Conservation (phyloP, 2,797 vertebrate species). For the Aeoliscus strigatus region DNA sequence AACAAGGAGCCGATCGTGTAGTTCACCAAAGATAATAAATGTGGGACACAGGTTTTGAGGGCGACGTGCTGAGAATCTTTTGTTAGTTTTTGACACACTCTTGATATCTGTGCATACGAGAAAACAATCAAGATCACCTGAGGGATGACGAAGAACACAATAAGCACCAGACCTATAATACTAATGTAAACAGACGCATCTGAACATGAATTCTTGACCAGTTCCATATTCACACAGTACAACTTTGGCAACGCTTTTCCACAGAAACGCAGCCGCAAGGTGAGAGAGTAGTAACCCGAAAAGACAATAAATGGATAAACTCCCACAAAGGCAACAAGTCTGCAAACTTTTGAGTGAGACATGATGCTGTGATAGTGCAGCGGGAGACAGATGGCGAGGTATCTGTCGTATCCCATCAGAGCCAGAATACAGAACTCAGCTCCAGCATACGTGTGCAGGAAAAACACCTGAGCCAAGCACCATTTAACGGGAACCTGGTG, state of each 20-base stretch:
- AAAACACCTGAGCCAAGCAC: constrained; percentile 55
- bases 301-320: constrained; percentile 32
- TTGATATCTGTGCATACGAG: constrained; percentile 52
- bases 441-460: constrained; percentile 50
- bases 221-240: constrained; percentile 66
- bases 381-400: constrained; percentile 65
- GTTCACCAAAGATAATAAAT: constrained; percentile 53
- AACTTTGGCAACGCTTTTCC: constrained; percentile 42
- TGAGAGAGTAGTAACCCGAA: constrained; percentile 29
- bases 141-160: constrained; percentile 25
- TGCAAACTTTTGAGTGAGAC: constrained; percentile 28
- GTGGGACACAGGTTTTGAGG: constrained; percentile 56
- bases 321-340: constrained; percentile 23
- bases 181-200: constrained; percentile 21
- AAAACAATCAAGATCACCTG: constrained; percentile 42
- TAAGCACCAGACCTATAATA: constrained; percentile 28
- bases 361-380: constrained; percentile 60
- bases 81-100: constrained; percentile 35
- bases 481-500: constrained; percentile 21
- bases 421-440: constrained; percentile 58
- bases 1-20: constrained; percentile 39
- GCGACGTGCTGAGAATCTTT: constrained; percentile 38
- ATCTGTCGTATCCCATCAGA: constrained; percentile 70
- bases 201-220: constrained; percentile 56
- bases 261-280: constrained; percentile 47